Percentiles rank a stretch among this genome's conserved stretches.
These are phyloP conservation scores for Cryptops parisi DNA, from an alignment of 2,888 invertebrate genomes.

Conservation along the genomic window DNA sequence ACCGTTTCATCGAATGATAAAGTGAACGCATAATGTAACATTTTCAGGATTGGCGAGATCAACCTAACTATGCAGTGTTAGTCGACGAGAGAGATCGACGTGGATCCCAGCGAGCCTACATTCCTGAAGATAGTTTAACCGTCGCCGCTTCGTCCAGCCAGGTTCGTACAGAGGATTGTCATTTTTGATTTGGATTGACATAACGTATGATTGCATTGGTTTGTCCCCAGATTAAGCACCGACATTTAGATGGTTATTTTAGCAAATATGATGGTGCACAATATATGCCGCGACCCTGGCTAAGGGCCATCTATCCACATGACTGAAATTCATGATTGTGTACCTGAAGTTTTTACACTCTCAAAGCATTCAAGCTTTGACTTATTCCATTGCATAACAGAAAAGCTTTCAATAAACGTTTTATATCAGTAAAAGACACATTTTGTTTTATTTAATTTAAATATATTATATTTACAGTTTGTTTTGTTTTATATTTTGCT, in stretches of 20 bases:
- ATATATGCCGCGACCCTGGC: slow-evolving; percentile 34
- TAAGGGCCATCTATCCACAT: slow-evolving; percentile 33
- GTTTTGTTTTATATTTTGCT: not conserved
- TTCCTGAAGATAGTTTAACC: slow-evolving; percentile 31
- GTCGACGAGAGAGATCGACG: slow-evolving; percentile 37
- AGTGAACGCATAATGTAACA: too few relatives aligned
- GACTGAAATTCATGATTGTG: slow-evolving; percentile 25
- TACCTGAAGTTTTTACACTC: too few relatives aligned
- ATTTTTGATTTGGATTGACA: too few relatives aligned
- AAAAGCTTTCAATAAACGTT: too few relatives aligned
- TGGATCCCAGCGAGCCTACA: slow-evolving; percentile 35
- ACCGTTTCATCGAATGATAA: too few relatives aligned
- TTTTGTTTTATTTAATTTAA: slow-evolving; percentile 10
- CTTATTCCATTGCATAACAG: too few relatives aligned
- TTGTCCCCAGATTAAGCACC: slow-evolving; percentile 35
- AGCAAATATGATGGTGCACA: slow-evolving; percentile 35
- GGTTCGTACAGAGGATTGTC: too few relatives aligned
- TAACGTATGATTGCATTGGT: too few relatives aligned
- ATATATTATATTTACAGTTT: not conserved
- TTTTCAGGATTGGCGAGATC: slow-evolving; percentile 29
- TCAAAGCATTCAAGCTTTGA: too few relatives aligned
- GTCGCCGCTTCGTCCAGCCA: too few relatives aligned
- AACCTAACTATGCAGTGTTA: slow-evolving; percentile 38
- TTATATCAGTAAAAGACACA: too few relatives aligned
- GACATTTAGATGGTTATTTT: slow-evolving; percentile 33